Conservation (phyloP, 2,797 vertebrate species). For the Mus caroli region DNA sequence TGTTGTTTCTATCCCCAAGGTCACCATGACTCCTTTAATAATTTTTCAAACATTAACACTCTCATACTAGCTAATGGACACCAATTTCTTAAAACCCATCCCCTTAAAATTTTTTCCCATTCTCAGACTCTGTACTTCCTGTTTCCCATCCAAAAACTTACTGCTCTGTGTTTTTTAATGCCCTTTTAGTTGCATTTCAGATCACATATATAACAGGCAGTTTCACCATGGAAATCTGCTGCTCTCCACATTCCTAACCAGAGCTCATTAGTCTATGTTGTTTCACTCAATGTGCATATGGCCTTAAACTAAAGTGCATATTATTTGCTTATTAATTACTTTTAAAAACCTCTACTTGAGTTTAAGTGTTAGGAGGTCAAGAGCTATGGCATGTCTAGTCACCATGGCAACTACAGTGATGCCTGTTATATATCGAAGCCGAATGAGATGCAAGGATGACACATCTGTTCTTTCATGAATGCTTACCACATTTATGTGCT, state of each 20-base stretch:
- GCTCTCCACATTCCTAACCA: background rate
- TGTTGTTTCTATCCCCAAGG: background rate
- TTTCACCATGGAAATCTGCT: background rate
- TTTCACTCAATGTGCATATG: background rate
- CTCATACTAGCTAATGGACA: background rate
- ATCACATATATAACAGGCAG: background rate
- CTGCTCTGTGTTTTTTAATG: background rate
- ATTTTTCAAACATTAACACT: accelerated
- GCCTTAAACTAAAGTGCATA: background rate
- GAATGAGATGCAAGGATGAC: background rate
- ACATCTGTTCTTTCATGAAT: background rate
- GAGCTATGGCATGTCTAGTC: background rate
- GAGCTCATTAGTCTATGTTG: background rate
- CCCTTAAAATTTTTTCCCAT: background rate
- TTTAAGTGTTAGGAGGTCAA: background rate
- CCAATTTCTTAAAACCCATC: background rate
- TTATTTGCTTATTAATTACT: slow-evolving; percentile 13
- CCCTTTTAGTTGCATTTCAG: background rate
- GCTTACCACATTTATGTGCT: background rate
- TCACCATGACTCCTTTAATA: background rate
- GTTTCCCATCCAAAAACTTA: background rate
- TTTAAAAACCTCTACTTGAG: background rate
- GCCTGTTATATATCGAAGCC: background rate
- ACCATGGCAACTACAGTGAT: background rate
- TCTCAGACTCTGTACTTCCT: background rate